These are phyloP conservation scores for Garrulus glandarius DNA, from an alignment of 2,797 vertebrate genomes.

Conservation along the genomic window DNA sequence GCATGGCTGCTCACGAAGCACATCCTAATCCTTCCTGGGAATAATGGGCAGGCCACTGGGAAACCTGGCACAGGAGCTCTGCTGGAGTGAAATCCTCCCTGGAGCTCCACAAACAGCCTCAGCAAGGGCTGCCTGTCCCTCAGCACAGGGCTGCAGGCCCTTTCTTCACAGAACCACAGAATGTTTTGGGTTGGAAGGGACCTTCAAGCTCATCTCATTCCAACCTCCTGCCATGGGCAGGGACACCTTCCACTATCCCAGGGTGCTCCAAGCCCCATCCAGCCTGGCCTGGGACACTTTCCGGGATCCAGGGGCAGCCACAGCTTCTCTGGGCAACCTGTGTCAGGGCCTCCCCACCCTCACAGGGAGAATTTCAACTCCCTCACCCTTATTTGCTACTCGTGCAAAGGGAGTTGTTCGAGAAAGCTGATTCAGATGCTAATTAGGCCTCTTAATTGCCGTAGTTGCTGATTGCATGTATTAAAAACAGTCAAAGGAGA, in stretches of 20 bases:
- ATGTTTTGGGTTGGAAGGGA: neutral
- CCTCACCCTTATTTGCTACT: neutral
- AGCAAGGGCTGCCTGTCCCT: neutral
- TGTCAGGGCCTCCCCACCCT: neutral
- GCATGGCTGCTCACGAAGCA: accelerated
- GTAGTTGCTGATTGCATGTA: slow-evolving; percentile 64
- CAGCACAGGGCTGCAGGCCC: neutral
- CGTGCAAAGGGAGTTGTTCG: neutral
- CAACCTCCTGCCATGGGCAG: neutral
- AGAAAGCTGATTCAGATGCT: slow-evolving; percentile 62
- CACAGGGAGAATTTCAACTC: neutral
- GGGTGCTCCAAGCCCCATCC: accelerated
- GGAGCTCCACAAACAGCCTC: neutral
- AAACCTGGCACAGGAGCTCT: accelerated
- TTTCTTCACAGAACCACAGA: neutral
- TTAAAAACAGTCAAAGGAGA: slow-evolving; percentile 67
- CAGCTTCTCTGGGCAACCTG: neutral
- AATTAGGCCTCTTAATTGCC: slow-evolving; percentile 72
- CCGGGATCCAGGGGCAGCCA: neutral
- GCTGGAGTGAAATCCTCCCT: neutral
- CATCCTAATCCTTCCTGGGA: neutral
- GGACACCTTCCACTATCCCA: accelerated
- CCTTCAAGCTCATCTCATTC: neutral
- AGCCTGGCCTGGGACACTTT: accelerated
- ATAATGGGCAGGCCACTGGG: accelerated